Conservation (phyloP, 2,888 invertebrate species). For the Linnaemya tessellans region DNA sequence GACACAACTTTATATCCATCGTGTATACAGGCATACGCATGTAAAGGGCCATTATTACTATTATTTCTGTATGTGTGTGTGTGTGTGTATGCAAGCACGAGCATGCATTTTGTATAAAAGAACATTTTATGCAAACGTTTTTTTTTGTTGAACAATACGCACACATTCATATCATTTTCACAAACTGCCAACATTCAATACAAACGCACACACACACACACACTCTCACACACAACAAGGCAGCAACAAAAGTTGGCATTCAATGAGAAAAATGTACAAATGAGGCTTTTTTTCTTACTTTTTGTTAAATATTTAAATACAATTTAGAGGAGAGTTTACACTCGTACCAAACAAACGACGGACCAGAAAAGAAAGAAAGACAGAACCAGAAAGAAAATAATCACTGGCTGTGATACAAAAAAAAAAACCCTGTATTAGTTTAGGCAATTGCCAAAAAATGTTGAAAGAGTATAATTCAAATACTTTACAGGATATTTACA, state of each 20-base stretch:
- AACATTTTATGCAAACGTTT: conserved; percentile 59
- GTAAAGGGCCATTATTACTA: conserved; percentile 25
- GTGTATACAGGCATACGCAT: conserved; percentile 3
- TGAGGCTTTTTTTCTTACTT: conserved; percentile 32
- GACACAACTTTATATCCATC: neutral
- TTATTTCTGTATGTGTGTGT: neutral
- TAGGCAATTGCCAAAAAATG: conserved; percentile 58
- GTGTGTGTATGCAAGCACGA: neutral
- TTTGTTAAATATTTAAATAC: conserved; percentile 63
- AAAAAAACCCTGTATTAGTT: conserved; percentile 6
- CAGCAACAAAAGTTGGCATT: conserved; percentile 56
- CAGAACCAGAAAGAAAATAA: conserved; percentile 24
- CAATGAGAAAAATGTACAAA: conserved; percentile 47
- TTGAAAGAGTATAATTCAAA: conserved; percentile 40
- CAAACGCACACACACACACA: neutral
- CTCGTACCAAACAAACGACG: conserved; percentile 51
- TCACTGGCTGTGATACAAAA: conserved; percentile 22
- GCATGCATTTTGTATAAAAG: conserved; percentile 24
- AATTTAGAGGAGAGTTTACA: conserved; percentile 56
- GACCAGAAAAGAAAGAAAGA: conserved; percentile 29
- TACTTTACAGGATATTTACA: neutral
- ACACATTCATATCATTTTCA: conserved; percentile 34
- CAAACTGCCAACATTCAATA: conserved; percentile 22
- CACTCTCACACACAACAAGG: neutral
- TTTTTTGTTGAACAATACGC: conserved; percentile 13